These are phyloP conservation scores for Coenobita brevimanus DNA, from an alignment of 1,140 invertebrate species.

Conservation along the genomic window DNA sequence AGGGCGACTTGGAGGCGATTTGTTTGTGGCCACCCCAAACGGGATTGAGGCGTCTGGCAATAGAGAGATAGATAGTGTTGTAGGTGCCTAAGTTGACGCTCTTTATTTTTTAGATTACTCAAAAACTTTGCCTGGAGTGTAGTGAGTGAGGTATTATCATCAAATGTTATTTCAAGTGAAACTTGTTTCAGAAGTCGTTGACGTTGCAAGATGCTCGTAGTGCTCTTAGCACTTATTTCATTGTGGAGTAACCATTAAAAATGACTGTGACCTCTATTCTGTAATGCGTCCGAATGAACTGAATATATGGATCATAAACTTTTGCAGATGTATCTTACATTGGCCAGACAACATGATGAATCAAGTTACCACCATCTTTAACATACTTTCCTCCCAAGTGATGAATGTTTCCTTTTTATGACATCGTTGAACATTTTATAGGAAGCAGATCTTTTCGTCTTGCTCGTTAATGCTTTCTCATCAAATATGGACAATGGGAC, in stretches of 20 bases:
- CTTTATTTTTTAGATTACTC: constrained; percentile 18
- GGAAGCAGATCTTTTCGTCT: constrained; percentile 11
- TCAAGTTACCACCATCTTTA: constrained; percentile 11
- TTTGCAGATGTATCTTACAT: constrained; percentile 8
- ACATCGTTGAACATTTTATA: no score
- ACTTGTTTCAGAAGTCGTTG: constrained; percentile 30
- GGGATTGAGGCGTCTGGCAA: no score
- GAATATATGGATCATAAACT: background rate
- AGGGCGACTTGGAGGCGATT: no score
- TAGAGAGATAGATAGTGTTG: no score
- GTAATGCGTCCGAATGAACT: background rate
- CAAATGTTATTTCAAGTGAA: constrained; percentile 17
- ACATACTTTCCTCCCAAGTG: constrained; percentile 6
- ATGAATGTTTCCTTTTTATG: constrained; percentile 33
- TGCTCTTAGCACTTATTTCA: background rate
- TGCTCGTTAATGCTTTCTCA: constrained; percentile 17
- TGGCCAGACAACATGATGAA: constrained; percentile 20
- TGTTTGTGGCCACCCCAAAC: no score
- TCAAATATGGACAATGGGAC: constrained; percentile 21
- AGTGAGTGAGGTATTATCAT: background rate
- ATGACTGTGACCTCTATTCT: constrained; percentile 4
- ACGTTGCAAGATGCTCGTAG: background rate
- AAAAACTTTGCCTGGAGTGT: background rate
- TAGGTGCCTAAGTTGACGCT: constrained; percentile 21
- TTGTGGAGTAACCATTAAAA: constrained; percentile 18